phyloP scores from a whole-genome alignment of 2,888 invertebrate species.

The Drosophila subquinaria region DNA sequence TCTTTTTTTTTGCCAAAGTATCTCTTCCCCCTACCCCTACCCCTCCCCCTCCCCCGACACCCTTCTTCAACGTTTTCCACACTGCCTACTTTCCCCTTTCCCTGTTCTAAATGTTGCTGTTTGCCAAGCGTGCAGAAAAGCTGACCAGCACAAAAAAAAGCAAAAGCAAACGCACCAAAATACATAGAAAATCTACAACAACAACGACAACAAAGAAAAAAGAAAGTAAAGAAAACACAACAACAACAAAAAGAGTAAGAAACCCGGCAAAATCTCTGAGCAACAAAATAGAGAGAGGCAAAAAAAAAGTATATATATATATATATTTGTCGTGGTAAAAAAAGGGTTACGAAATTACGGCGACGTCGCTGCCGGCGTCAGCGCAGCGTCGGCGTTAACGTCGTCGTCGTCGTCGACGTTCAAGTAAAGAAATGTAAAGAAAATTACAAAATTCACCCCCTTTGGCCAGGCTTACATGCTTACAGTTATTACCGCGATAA shows the following conservation, averaged over 20 bases:
- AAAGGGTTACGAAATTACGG: conserved; percentile 69
- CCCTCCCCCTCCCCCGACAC: neutral
- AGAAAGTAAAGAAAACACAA: conserved; percentile 24
- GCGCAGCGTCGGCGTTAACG: neutral
- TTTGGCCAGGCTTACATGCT: conserved; percentile 81
- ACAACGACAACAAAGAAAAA: conserved; percentile 59
- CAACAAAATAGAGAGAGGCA: conserved; percentile 22
- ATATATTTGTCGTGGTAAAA: conserved; percentile 22
- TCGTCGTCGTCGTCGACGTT: conserved; percentile 25
- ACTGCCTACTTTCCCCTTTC: neutral
- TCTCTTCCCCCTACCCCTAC: conserved; percentile 8
- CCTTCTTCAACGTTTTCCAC: neutral
- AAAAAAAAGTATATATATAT: conserved; percentile 7
- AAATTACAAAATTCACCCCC: conserved; percentile 81
- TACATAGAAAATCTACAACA: conserved; percentile 74
- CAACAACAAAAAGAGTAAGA: conserved; percentile 33
- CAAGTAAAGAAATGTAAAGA: conserved; percentile 78
- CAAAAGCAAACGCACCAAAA: conserved; percentile 71
- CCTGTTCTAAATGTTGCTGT: conserved; percentile 27
- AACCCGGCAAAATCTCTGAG: conserved; percentile 64
- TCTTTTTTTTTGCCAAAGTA: conserved; percentile 19
- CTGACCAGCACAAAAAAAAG: conserved; percentile 76
- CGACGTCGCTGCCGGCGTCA: conserved; percentile 19
- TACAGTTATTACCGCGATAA: conserved; percentile 80
- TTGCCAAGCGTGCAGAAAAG: conserved; percentile 77